Evolutionary conservation across 2,888 invertebrate genomes (phyloP), one percentile per base, ranked within the genome.

Genomic region (Mesoligia furuncula): DNA sequence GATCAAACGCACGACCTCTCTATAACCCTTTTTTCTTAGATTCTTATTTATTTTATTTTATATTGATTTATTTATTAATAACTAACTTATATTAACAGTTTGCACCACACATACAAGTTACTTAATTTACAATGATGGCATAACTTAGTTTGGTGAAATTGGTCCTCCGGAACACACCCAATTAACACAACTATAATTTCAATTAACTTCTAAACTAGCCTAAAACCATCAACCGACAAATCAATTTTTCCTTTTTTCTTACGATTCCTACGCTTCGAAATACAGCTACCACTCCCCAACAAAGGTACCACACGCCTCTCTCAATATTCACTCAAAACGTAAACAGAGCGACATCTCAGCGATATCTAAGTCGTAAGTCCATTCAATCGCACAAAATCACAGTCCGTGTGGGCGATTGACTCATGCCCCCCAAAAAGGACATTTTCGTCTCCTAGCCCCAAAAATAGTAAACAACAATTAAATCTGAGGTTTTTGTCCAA

Each of bases 401-500:
- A 83, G 77, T 48, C 67, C 70, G 87, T 83, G 92, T 92, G 89
- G 92, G 92, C 88, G 92, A 83, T 84, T 90, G 90, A 91, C 87
- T 90, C 90, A 90, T 73, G 48, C 20, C 31, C 89, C 88, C 88
- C 13, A 78, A 89, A 85, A 87, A 87, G 90, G 90, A 77, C 83
- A 88, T 91, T 90, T 87, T 87, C 81, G 88, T 86, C 87, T 90
- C 85, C 87, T 87, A 88, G 83, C 73, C 71, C 84, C 86, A 80
- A 85, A 88, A 87, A 86, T 81, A 85, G 88, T 74, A 76, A 73
- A 77, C 77, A 87, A 81, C 87, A 88, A 88, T 84, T 88, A 91
- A 90, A 90, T 70, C 79, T 77, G 88, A 87, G 90, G 59, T 90
- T 92, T 92, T 90, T 90, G 91, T 89, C 92, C 91, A 91, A 91